These are phyloP conservation scores for Ridgeia piscesae DNA, from an alignment of 1,140 invertebrate species.

Conservation along the genomic window DNA sequence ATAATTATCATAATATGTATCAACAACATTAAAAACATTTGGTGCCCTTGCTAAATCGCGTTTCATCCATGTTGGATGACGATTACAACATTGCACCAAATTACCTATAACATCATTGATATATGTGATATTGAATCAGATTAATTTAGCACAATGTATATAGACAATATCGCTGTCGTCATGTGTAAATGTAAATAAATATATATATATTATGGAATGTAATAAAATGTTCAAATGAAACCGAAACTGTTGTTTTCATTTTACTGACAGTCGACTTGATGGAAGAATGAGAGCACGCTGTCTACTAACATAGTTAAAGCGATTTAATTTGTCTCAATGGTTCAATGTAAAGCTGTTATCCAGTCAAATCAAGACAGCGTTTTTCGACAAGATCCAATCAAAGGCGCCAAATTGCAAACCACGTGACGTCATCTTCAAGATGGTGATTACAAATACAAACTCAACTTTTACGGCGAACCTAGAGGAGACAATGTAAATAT, in stretches of 20 bases:
- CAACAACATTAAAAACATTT: no score
- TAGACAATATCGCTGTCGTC: background rate
- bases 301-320: background rate
- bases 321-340: background rate
- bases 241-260: background rate
- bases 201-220: background rate
- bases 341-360: background rate
- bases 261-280: background rate
- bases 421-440: background rate
- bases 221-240: conserved; percentile 2
- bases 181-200: background rate
- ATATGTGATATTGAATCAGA: background rate
- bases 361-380: background rate
- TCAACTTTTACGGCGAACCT: background rate
- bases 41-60: no score
- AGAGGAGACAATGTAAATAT: background rate
- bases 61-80: no score
- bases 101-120: no score
- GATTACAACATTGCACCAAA: no score
- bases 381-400: background rate
- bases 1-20: background rate
- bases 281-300: background rate
- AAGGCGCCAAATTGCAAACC: background rate
- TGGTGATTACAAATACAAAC: background rate
- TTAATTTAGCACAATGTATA: background rate